Evolutionary conservation across 1,140 invertebrate genomes (phyloP).

Genomic region (Pogonomyrmex californicus): DNA sequence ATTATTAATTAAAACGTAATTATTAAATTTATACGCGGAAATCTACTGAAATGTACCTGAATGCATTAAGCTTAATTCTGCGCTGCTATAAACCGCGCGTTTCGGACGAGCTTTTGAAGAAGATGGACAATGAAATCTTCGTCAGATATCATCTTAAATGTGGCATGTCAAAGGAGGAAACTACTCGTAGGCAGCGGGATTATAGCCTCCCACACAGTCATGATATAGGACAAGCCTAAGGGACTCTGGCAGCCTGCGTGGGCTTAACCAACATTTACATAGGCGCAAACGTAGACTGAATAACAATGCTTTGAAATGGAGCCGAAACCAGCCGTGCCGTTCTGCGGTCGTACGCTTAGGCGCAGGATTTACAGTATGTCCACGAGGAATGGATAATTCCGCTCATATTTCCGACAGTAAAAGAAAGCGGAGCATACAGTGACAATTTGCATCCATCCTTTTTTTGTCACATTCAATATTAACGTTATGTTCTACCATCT

Average conservation of each 20-base stretch:
- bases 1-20: not conserved
- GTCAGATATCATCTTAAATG: conserved; percentile 69
- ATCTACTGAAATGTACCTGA: not conserved
- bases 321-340: conserved; percentile 63
- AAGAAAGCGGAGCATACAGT: not conserved
- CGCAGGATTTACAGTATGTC: conserved; percentile 28
- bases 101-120: conserved; percentile 4
- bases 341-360: conserved; percentile 34
- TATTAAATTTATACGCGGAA: not conserved
- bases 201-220: conserved; percentile 59
- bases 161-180: conserved; percentile 64
- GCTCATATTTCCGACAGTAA: not conserved
- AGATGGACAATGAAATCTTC: conserved; percentile 43
- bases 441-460: not conserved
- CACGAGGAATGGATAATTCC: conserved; percentile 41
- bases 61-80: not conserved
- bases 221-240: conserved; percentile 70
- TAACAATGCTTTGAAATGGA: conserved; percentile 80
- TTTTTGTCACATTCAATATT: not conserved
- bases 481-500: not conserved
- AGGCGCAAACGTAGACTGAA: conserved; percentile 78
- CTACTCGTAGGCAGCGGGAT: conserved; percentile 67
- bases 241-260: conserved; percentile 59
- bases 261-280: conserved; percentile 82
- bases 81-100: not conserved